Percentiles rank a stretch among this genome's conserved stretches.
These are phyloP conservation scores for Pluvialis apricaria DNA, from an alignment of 2,113 vertebrate species.

Conservation along the genomic window DNA sequence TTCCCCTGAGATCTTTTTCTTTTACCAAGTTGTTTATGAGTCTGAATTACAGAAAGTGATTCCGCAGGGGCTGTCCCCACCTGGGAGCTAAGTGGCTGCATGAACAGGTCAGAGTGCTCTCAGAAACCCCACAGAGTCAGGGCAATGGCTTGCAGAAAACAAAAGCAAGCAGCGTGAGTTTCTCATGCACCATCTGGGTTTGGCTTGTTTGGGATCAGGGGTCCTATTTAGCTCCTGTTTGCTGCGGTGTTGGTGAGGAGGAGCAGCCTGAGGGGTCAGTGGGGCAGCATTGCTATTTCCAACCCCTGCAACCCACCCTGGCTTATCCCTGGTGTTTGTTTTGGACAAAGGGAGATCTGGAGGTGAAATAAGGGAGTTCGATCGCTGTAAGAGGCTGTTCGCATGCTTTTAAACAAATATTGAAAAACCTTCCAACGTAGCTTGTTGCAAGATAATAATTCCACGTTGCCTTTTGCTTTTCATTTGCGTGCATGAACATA, in stretches of 20 bases:
- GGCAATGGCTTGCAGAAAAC: background rate
- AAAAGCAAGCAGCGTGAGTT: background rate
- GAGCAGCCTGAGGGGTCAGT: background rate
- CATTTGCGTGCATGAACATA: background rate
- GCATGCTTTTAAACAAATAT: background rate
- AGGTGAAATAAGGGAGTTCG: background rate
- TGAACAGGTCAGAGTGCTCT: background rate
- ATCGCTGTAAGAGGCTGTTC: background rate
- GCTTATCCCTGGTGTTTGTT: background rate
- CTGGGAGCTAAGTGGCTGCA: background rate
- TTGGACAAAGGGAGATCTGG: background rate
- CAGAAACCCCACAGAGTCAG: background rate
- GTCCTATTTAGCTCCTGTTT: background rate
- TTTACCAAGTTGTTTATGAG: background rate
- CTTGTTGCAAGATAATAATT: background rate
- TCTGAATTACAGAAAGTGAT: background rate
- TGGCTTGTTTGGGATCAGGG: background rate
- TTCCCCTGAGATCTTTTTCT: background rate
- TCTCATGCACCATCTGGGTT: background rate
- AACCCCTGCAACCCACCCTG: background rate
- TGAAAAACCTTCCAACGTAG: rapidly evolving
- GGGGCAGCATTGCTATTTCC: background rate
- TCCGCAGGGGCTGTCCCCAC: background rate
- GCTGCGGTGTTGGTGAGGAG: background rate
- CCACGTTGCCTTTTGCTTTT: background rate